Evolutionary conservation across 1,140 invertebrate genomes (phyloP), one percentile per base, ranked within the genome.

Genomic region (Andricus grossulariae): DNA sequence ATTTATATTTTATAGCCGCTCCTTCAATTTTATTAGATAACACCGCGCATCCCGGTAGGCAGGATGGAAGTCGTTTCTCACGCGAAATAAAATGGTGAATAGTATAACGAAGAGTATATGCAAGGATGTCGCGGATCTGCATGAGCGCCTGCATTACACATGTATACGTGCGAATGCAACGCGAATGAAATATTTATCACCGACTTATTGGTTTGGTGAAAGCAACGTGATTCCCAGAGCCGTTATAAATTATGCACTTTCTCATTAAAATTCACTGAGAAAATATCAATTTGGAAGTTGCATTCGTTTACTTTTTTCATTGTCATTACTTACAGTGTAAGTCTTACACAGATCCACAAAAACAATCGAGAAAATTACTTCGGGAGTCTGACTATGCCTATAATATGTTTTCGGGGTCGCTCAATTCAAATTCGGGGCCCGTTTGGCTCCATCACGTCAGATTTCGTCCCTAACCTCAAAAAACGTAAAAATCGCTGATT

Each of bases 141-240:
- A 82, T 77, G 83, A 78, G 77, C 78, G 76, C 77, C 55, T 81
- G 71, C 80, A 84, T 86, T 84, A 82, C 77, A 81, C 82, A 83
- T 84, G 82, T 66, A 66, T 81, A 80, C 80, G 78, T 78, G 80
- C 60, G 84, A 80, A 78, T 82, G 80, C 79, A 81, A 79, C 80
- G 81, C 83, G 74, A 83, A 84, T 87, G 84, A 85, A 87, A 87
- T 85, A 87, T 85, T 87, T 87, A 85, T 87, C 78, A 52, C 70
- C 71, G 77, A 84, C 81, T 84, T 85, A 85, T 85, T 86, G 82
- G 83, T 85, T 84, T 83, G 85, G 74, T 81, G 85, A 86, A 86
- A 85, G 80, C 82, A 54, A 79, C 60, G 70, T 78, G 72, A 78
- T 83, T 76, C 73, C 80, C 57, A 79, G 76, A 79, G 80, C 73